Percentiles rank a stretch among this genome's conserved stretches.
Conservation (phyloP, 2,797 vertebrate species). For the Epinephelus awoara region DNA sequence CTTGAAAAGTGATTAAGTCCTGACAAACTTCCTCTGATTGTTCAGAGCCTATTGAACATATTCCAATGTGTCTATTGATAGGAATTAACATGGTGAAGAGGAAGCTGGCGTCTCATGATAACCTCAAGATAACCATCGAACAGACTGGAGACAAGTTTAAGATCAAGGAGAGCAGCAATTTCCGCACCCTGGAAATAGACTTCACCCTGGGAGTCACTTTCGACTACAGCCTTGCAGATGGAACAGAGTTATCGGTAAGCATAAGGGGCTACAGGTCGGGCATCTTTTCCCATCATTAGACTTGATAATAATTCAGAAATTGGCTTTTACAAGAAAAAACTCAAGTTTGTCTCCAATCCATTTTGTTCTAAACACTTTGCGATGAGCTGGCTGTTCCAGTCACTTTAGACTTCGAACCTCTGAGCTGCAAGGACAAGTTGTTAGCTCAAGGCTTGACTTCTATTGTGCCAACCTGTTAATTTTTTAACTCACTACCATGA, state of each 20-base stretch:
- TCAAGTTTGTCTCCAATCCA: background rate
- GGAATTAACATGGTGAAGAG: conserved; percentile 93
- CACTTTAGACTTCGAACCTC: conserved; percentile 20
- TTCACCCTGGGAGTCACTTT: conserved; percentile 92
- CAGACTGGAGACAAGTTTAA: conserved; percentile 91
- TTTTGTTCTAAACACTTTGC: background rate
- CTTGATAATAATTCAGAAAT: background rate
- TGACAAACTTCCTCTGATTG: conserved; percentile 52
- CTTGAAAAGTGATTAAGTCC: conserved; percentile 25
- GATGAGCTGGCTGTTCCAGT: background rate
- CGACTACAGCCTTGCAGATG: conserved; percentile 92
- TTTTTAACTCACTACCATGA: background rate
- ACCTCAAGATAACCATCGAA: conserved; percentile 90
- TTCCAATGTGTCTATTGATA: conserved; percentile 62
- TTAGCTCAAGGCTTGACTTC: conserved; percentile 11
- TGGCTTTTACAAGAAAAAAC: background rate
- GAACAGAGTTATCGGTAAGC: conserved; percentile 91
- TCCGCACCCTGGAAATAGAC: conserved; percentile 90
- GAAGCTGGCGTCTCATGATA: conserved; percentile 94
- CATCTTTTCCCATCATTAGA: background rate
- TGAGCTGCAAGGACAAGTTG: background rate
- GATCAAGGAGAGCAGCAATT: conserved; percentile 91
- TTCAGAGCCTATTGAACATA: conserved; percentile 20
- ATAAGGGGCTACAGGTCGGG: background rate
- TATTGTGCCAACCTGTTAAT: background rate